These are phyloP conservation scores for Pollimyrus isidori DNA, from an alignment of 2,113 vertebrate genomes.

Conservation along the genomic window DNA sequence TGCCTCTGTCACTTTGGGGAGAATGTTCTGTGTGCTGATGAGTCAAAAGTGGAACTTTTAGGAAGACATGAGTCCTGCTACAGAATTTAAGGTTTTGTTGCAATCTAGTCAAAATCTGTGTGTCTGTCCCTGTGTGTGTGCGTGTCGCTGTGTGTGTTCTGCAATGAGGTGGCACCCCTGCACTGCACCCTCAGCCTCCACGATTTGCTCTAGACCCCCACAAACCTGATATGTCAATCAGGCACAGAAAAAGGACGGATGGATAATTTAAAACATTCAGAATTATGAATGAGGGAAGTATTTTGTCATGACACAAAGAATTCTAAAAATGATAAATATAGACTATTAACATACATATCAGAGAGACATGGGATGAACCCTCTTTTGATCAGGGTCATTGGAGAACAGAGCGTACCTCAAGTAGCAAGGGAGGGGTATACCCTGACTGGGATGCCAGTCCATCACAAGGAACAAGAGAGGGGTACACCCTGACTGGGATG, in stretches of 20 bases:
- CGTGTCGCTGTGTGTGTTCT: neutral
- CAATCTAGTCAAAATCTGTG: neutral
- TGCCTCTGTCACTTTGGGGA: neutral
- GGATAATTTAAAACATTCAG: neutral
- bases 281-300: neutral
- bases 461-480: too few relatives aligned
- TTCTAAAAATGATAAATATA: neutral
- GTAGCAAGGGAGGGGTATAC: neutral
- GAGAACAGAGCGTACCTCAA: neutral
- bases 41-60: neutral
- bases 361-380: neutral
- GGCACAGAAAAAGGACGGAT: neutral
- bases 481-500: too few relatives aligned
- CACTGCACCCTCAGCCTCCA: neutral
- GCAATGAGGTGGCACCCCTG: neutral
- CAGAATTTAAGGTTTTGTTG: neutral
- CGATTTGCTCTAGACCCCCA: neutral
- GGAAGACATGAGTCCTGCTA: neutral
- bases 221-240: neutral
- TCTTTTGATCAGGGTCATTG: neutral
- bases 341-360: neutral
- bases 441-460: too few relatives aligned
- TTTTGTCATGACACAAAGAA: neutral
- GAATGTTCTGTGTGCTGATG: neutral
- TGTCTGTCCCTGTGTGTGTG: neutral